phyloP scores from a whole-genome alignment of 2,797 vertebrate species.

The Lycodopsis pacificus region DNA sequence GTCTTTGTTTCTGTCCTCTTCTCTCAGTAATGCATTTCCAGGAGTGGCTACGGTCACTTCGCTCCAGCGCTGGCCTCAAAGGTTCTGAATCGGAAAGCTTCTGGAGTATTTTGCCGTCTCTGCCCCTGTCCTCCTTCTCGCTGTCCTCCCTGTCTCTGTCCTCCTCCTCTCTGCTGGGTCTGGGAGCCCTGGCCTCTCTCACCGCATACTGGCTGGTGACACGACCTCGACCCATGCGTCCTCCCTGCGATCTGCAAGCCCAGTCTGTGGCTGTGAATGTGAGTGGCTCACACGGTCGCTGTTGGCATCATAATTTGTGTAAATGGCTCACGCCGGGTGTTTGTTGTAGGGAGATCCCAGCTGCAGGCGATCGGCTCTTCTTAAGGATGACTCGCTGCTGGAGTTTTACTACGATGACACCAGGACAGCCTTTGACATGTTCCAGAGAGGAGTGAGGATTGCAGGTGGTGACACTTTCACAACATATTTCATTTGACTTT shows the following conservation, averaged over 20 bases:
- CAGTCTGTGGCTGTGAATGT: slow-evolving; percentile 85
- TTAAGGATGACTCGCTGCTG: slow-evolving; percentile 82
- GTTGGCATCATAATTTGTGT: rapidly evolving
- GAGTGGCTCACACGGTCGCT: neutral
- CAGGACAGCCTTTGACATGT: slow-evolving; percentile 85
- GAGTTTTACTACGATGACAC: slow-evolving; percentile 86
- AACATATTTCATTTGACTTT: neutral
- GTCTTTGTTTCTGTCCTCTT: neutral
- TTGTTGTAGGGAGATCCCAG: slow-evolving; percentile 77
- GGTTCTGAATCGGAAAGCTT: slow-evolving; percentile 73
- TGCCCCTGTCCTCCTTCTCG: slow-evolving; percentile 70
- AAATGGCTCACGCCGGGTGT: neutral
- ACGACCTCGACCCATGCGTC: slow-evolving; percentile 81
- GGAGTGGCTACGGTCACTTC: slow-evolving; percentile 84
- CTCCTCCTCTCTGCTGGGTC: slow-evolving; percentile 80
- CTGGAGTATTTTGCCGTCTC: slow-evolving; percentile 72
- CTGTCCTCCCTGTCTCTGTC: slow-evolving; percentile 75
- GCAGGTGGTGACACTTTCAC: slow-evolving; percentile 68
- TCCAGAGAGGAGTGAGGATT: slow-evolving; percentile 83
- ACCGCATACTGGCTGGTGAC: slow-evolving; percentile 86
- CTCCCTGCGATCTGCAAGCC: slow-evolving; percentile 82
- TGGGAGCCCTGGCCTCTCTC: slow-evolving; percentile 85
- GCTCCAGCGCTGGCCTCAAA: slow-evolving; percentile 66
- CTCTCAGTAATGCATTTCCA: slow-evolving; percentile 83
- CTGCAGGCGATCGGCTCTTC: slow-evolving; percentile 84